These are phyloP conservation scores for Halcyon chelicuti DNA, from an alignment of 2,797 vertebrate species.

Conservation along the genomic window DNA sequence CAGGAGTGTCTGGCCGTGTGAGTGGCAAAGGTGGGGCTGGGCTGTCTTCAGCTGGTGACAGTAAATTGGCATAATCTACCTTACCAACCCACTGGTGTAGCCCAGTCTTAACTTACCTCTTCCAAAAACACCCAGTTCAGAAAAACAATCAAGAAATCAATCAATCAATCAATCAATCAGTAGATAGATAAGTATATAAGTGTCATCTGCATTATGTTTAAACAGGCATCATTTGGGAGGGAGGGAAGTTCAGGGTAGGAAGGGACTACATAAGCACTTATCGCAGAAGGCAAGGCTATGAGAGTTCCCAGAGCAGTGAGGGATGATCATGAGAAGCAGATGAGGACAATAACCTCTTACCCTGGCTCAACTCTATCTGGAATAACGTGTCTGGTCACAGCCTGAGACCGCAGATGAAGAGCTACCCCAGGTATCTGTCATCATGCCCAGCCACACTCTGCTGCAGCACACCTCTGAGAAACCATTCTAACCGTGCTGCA, in stretches of 20 bases:
- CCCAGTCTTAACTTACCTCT: neutral
- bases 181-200: neutral
- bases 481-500: neutral
- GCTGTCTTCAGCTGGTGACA: neutral
- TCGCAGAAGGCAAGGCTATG: neutral
- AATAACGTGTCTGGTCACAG: neutral
- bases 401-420: neutral
- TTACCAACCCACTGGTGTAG: neutral
- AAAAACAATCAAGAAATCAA: neutral
- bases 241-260: neutral
- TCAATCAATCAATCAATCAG: too few relatives aligned
- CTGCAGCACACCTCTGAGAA: constrained; percentile 7
- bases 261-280: neutral
- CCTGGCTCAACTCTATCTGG: neutral
- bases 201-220: neutral
- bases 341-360: neutral
- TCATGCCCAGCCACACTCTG: neutral
- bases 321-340: neutral
- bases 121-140: neutral
- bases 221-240: neutral
- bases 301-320: neutral
- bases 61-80: neutral
- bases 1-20: neutral
- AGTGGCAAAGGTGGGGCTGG: neutral
- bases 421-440: neutral